Conservation (phyloP, 2,888 invertebrate genomes). For the Pandemis corylana region DNA sequence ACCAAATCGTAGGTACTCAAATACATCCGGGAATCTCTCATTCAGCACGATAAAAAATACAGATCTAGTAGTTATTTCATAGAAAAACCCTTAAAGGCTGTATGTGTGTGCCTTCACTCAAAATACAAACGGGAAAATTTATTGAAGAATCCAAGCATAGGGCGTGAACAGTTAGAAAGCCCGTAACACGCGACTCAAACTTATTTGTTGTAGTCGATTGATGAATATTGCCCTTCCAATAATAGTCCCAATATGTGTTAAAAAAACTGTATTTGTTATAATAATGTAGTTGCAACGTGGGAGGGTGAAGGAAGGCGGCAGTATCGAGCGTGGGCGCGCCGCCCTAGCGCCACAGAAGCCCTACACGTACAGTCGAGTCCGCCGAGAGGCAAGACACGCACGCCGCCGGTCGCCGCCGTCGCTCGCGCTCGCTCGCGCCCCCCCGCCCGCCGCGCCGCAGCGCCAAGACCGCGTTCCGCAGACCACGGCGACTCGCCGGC, state of each 20-base stretch:
- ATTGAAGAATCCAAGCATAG: slow-evolving; percentile 1
- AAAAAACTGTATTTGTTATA: slow-evolving; percentile 32
- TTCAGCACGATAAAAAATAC: no score
- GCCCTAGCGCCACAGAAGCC: slow-evolving; percentile 78
- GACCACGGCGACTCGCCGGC: slow-evolving; percentile 36
- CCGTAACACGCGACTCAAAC: neutral
- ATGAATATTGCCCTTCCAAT: slow-evolving; percentile 8
- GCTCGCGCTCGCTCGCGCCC: slow-evolving; percentile 59
- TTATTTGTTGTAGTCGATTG: slow-evolving; percentile 4
- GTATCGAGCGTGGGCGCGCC: slow-evolving; percentile 83
- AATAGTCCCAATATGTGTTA: slow-evolving; percentile 23
- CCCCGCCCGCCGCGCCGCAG: slow-evolving; percentile 45
- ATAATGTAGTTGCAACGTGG: slow-evolving; percentile 76
- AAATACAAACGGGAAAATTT: neutral
- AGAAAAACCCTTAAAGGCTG: neutral
- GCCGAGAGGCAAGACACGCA: slow-evolving; percentile 69
- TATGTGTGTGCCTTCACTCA: neutral
- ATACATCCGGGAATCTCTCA: no score
- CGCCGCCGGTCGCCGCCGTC: slow-evolving; percentile 49
- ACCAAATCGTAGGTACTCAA: no score
- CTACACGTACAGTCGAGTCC: slow-evolving; percentile 73
- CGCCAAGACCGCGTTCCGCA: slow-evolving; percentile 42
- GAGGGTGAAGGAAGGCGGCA: slow-evolving; percentile 80
- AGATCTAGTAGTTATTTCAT: neutral
- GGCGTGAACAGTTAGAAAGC: neutral